Evolutionary conservation across 2,113 vertebrate genomes (phyloP).

Genomic region (Pyxicephalus adspersus): DNA sequence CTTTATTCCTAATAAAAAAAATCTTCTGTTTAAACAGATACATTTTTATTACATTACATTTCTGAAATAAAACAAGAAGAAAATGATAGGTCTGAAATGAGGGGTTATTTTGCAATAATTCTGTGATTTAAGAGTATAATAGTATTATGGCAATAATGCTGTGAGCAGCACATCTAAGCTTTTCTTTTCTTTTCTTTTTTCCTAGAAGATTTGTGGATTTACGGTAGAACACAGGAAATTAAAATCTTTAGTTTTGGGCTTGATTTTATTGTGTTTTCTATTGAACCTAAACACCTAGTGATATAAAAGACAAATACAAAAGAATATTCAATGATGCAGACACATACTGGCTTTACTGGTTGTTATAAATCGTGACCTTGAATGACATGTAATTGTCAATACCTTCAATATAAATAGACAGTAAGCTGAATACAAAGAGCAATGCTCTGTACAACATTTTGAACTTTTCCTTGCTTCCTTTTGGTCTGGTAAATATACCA

Average conservation of each 20-base stretch:
- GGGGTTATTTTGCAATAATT: conserved; percentile 12
- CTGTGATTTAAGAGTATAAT: neutral
- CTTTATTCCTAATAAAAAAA: neutral
- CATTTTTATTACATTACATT: neutral
- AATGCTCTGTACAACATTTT: no score
- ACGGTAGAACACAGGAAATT: conserved; percentile 43
- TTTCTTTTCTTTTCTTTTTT: conserved; percentile 1
- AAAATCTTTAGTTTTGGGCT: conserved; percentile 37
- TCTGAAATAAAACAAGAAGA: neutral
- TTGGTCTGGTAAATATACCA: no score
- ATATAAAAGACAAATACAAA: neutral
- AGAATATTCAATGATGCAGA: conserved; percentile 12
- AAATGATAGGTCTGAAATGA: neutral
- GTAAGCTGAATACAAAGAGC: neutral
- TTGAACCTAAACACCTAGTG: conserved; percentile 15
- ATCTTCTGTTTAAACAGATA: neutral
- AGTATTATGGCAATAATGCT: conserved; percentile 10
- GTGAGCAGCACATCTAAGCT: neutral
- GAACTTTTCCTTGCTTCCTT: no score
- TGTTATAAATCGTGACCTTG: neutral
- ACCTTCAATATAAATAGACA: neutral
- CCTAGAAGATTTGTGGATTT: conserved; percentile 23
- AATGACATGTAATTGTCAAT: neutral
- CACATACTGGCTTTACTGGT: neutral
- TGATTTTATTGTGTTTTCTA: conserved; percentile 3